Percentiles rank a stretch among this genome's conserved stretches.
These are phyloP conservation scores for Pristionchus exspectatus DNA, from an alignment of 2,888 invertebrate species.

Conservation along the genomic window DNA sequence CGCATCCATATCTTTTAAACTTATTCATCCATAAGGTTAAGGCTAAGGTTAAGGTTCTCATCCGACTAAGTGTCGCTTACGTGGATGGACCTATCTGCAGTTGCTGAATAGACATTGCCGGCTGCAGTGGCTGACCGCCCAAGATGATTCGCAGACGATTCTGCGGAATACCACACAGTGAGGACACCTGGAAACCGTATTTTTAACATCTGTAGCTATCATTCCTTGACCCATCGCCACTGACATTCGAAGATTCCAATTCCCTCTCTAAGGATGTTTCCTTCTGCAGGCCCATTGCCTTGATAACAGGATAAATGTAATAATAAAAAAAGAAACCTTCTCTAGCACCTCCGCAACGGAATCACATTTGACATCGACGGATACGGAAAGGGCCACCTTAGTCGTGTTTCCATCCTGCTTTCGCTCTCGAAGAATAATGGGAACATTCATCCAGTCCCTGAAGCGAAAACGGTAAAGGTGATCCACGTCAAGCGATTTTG, in stretches of 20 bases:
- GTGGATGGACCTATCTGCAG: constrained; percentile 42
- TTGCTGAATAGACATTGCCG: background rate
- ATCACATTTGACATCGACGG: background rate
- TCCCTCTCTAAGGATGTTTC: too few relatives aligned
- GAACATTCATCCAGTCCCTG: background rate
- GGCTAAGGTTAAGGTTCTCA: too few relatives aligned
- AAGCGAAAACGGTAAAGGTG: too few relatives aligned
- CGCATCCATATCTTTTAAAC: too few relatives aligned
- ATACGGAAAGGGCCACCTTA: background rate
- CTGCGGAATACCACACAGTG: background rate
- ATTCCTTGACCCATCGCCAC: too few relatives aligned
- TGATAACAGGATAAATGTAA: too few relatives aligned
- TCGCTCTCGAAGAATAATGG: background rate
- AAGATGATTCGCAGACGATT: background rate
- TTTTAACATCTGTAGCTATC: too few relatives aligned
- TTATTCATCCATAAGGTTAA: too few relatives aligned
- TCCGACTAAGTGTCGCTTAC: background rate
- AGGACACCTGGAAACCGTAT: background rate
- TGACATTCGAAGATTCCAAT: too few relatives aligned
- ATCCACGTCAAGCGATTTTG: too few relatives aligned
- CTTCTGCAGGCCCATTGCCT: too few relatives aligned
- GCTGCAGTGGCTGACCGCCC: constrained; percentile 1
- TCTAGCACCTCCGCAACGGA: constrained; percentile 23
- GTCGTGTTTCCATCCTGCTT: background rate
- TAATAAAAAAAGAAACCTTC: background rate